Conservation (phyloP, 2,888 invertebrate species). For the Drepanosiphum platanoidis region DNA sequence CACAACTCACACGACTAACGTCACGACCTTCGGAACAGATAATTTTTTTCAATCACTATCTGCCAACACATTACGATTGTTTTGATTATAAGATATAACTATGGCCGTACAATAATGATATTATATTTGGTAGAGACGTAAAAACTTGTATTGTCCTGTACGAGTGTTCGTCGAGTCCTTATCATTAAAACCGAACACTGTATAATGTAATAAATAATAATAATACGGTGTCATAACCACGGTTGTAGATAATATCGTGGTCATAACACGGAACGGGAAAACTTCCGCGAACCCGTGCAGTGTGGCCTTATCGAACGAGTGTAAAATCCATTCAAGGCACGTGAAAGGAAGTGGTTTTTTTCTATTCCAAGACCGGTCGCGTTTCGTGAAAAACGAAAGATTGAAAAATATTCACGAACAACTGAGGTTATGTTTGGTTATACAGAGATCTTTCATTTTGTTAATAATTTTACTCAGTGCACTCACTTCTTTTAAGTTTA, state of each 20-base stretch:
- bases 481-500: neutral
- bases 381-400: neutral
- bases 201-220: neutral
- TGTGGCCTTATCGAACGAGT: neutral
- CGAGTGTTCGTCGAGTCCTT: constrained; percentile 7
- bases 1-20: constrained; percentile 20
- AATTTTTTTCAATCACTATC: constrained; percentile 43
- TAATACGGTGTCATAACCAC: too few species aligned
- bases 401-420: neutral
- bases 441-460: neutral
- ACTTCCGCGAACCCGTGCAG: neutral
- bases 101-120: too few species aligned
- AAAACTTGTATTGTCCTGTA: constrained; percentile 14
- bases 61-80: constrained; percentile 45
- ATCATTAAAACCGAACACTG: neutral
- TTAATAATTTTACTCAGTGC: neutral
- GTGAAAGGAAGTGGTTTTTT: neutral
- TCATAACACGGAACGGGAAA: too few species aligned
- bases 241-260: neutral
- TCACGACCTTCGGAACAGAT: constrained; percentile 54
- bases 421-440: constrained; percentile 51
- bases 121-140: constrained; percentile 17
- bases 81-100: constrained; percentile 37
- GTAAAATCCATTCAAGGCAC: neutral
- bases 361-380: constrained; percentile 4